Base-by-base conservation (phyloP, 2,888 invertebrate species). In the Heliconius cydno region DNA sequence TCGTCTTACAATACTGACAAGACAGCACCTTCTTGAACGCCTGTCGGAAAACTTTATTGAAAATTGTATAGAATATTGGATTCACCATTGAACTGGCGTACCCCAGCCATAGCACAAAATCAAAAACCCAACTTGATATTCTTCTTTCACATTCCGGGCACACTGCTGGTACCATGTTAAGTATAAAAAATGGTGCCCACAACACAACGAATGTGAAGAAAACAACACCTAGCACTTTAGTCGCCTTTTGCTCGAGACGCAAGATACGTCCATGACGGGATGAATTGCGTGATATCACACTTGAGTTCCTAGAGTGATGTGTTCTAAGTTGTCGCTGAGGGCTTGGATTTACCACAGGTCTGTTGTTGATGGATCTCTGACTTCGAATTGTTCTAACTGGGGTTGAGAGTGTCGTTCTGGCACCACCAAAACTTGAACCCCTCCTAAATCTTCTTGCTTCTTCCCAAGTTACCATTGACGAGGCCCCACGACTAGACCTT, bases 1-100 rank as follows among this genome's bases (percentile, higher is more conserved):
- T 88, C 10, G 86, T 80, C 82, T 96, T 96, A 83, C 96, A 96
- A 89, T 98, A 98, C 84, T 96, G 96, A 91, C 98, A 98, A 79
- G 97, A 92, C 79, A 98, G 92, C 15, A 98, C 98, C 90, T 97
- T 98, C 89, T 98, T 97, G 90, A 98, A 98, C 0, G 98, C 98
- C 89, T 98, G 97, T 67, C 98, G 96, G 92, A 99, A 99, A 80
- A 98, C 97, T 89, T 98, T 98, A 92, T 99, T 99, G 92, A 99
- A 99, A 87, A 98, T 98, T 38, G 99, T 99, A 90, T 99, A 99
- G 94, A 99, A 98, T 87, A 99, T 98, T 1, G 99, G 99, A 93
- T 99, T 99, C 57, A 99, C 98, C 97, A 98, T 98, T 22, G 98
- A 98, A 88, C 98, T 98, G 78, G 98, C 97, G 90, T 98, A 99